Evolutionary conservation across 2,113 vertebrate species (phyloP).

Genomic region (Mormyrus lacerda): DNA sequence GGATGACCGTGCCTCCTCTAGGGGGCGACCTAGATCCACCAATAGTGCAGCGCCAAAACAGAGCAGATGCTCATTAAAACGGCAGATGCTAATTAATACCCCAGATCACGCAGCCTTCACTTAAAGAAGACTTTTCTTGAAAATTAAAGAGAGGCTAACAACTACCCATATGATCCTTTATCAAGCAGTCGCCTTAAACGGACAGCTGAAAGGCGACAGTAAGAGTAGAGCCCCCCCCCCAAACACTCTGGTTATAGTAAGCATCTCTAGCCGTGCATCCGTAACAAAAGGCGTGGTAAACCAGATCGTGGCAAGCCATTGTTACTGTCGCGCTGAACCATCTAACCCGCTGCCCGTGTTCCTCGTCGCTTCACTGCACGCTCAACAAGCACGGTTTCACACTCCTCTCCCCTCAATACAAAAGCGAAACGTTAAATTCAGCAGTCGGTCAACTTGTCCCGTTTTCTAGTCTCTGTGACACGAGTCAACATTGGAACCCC

Average conservation of each 20-base stretch:
- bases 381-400: not conserved
- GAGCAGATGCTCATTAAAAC: conserved; percentile 54
- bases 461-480: not conserved
- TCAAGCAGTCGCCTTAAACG: not conserved
- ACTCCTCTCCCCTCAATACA: not conserved
- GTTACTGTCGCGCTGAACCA: conserved; percentile 31
- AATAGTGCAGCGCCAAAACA: conserved; percentile 28
- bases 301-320: conserved; percentile 38
- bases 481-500: not conserved
- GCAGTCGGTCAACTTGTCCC: not conserved
- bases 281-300: conserved; percentile 56
- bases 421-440: not conserved
- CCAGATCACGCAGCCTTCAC: conserved; percentile 28
- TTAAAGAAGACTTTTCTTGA: conserved; percentile 2
- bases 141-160: not conserved
- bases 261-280: conserved; percentile 45
- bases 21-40: conserved; percentile 32
- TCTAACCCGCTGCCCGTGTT: not conserved
- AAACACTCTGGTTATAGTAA: conserved; percentile 23
- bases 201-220: not conserved
- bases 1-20: conserved; percentile 16
- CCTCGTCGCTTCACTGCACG: not conserved
- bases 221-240: not conserved
- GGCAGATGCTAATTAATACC: conserved; percentile 49
- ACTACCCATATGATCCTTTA: not conserved